A percentile compares a stretch with the other conserved stretches of the same genome.
These are phyloP conservation scores for Thalpophila matura DNA, from an alignment of 2,888 invertebrate genomes.

Conservation along the genomic window DNA sequence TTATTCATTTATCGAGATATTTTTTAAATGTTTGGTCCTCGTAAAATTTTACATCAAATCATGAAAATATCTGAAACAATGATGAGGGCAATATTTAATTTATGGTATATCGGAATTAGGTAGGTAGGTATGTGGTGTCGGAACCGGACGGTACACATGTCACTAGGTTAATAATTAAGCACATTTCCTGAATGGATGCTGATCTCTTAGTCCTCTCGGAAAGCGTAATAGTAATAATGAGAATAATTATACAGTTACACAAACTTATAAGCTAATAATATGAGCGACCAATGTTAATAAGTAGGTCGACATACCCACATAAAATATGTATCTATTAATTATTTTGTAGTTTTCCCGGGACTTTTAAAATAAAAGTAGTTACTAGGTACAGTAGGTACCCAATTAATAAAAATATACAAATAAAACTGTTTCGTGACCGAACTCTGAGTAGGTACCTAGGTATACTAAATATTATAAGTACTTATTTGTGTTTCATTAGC, in stretches of 20 bases:
- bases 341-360: no score
- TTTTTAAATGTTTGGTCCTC: not conserved
- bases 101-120: no score
- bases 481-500: conserved; percentile 38
- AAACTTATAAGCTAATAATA: no score
- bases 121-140: no score
- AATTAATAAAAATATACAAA: not conserved
- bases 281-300: no score
- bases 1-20: not conserved
- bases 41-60: not conserved
- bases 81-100: not conserved
- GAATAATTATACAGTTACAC: no score
- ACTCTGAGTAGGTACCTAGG: not conserved
- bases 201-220: not conserved
- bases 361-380: no score
- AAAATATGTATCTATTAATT: no score
- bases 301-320: not conserved
- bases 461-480: conserved; percentile 6
- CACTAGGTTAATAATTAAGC: not conserved
- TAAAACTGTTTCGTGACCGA: not conserved
- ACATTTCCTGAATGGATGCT: not conserved
- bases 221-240: conserved; percentile 2
- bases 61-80: not conserved
- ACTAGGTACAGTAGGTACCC: no score
- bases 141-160: no score